Base-by-base conservation (phyloP, 2,113 vertebrate genomes). In the Labeo catla region DNA sequence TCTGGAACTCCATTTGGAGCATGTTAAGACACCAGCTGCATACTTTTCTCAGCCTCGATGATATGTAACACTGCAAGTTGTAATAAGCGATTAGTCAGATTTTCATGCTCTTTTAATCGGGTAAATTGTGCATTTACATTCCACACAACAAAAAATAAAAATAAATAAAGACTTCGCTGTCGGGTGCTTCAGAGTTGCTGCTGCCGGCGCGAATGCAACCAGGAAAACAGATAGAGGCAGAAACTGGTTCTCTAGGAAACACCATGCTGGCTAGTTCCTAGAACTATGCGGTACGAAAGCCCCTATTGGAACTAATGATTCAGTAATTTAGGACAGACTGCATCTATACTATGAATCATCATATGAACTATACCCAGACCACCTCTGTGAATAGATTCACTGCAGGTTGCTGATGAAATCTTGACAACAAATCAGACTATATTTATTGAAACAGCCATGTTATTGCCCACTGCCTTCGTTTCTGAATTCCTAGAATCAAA, bases 401-500 rank as follows among this genome's bases (percentile, higher is more conserved):
- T 45, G 15, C 11, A 3, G 15, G 66, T 43, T 43, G 9, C 15
- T 70, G 8, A 39, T 43, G 66, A 15, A 39, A 72, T 43, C 36
- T 45, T 11, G 19, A 45, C 39, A 72, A 39, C 39, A 72, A 21
- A 21, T 4, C 36, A 11, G 39, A n/a, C 19, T 21, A 10, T 45
- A 36, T 72, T 45, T 43, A 10, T 10, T 11, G 39, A 73, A 73
- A 45, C 39, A 73, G 16, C 19, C 4, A n/a, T n/a, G 36, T 10
- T 43, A 43, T 21, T 21, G 11, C 39, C 16, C 9, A 43, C 68
- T 45, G 70, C 39, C 39, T 73, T n/a, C 9, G 19, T 73, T 73
- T n/a, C 36, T 45, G 9, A 73, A 45, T 73, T 73, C 70, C 70
- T 73, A 73, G 70, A 73, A 73, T 73, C n/a, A 28, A 76, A 50